Evolutionary conservation across 2,888 invertebrate genomes (phyloP).

Genomic region (Eustalomyia histrio): DNA sequence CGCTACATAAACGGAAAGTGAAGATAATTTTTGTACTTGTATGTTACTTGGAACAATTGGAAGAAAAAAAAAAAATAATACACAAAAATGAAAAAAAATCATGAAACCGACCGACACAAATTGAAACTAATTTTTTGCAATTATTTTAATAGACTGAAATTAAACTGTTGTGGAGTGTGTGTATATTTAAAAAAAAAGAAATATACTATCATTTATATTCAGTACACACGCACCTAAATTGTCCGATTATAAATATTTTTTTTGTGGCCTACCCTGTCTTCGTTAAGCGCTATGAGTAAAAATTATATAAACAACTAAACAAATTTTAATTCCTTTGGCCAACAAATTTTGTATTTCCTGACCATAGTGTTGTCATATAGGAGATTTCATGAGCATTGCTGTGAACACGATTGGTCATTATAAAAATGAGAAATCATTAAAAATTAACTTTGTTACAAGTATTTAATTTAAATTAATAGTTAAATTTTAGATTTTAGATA

Average conservation of each 20-base stretch:
- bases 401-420: no score
- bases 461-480: no score
- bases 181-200: not conserved
- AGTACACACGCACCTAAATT: slow-evolving; percentile 26
- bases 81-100: not conserved
- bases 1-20: slow-evolving; percentile 42
- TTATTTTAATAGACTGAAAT: slow-evolving; percentile 22
- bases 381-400: no score
- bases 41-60: slow-evolving; percentile 16
- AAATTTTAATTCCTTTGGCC: no score
- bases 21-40: slow-evolving; percentile 21
- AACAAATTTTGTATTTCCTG: no score
- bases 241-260: not conserved
- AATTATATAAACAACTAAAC: no score
- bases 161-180: not conserved
- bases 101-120: slow-evolving; percentile 32
- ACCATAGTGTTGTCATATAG: no score
- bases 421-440: no score
- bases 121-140: slow-evolving; percentile 15
- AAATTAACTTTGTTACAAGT: no score
- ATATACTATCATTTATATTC: not conserved
- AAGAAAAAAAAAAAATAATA: slow-evolving; percentile 6
- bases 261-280: no score
- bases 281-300: no score
- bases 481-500: no score